Percentiles rank a stretch among this genome's conserved stretches.
Evolutionary conservation across 2,113 vertebrate species (phyloP).

Genomic region (Callospermophilus lateralis): DNA sequence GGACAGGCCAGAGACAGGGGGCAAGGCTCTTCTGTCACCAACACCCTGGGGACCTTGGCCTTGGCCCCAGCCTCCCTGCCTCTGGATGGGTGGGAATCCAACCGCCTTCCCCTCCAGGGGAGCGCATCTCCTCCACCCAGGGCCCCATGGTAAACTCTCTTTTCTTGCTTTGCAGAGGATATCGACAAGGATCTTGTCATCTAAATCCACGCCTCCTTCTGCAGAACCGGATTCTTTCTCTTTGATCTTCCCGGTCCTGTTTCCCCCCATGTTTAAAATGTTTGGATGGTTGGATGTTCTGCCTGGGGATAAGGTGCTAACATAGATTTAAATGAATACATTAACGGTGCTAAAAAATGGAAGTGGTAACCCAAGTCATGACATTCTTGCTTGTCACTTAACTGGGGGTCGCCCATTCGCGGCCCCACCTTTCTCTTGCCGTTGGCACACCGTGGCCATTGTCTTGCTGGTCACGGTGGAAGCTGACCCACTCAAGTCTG

Average conservation of each 20-base stretch:
- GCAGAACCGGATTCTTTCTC: constrained; percentile 79
- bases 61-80: neutral
- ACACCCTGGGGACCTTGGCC: neutral
- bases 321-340: constrained; percentile 91
- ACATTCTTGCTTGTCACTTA: constrained; percentile 87
- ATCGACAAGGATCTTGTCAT: constrained; percentile 97
- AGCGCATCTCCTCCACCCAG: rapidly evolving
- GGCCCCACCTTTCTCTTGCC: neutral
- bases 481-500: neutral
- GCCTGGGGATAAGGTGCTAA: constrained; percentile 95
- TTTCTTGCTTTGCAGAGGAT: constrained; percentile 94
- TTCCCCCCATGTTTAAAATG: constrained; percentile 85
- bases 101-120: rapidly evolving
- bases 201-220: constrained; percentile 86
- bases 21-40: rapidly evolving
- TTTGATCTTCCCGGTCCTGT: constrained; percentile 76
- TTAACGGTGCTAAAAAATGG: constrained; percentile 94
- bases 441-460: rapidly evolving
- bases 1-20: neutral
- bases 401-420: constrained; percentile 82
- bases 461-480: constrained; percentile 26
- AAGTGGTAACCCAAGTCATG: constrained; percentile 79
- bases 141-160: constrained; percentile 55
- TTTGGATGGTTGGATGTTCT: constrained; percentile 85
- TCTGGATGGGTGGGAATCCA: neutral